Evolutionary conservation across 2,113 vertebrate genomes (phyloP).

Genomic region (Clinocottus analis): DNA sequence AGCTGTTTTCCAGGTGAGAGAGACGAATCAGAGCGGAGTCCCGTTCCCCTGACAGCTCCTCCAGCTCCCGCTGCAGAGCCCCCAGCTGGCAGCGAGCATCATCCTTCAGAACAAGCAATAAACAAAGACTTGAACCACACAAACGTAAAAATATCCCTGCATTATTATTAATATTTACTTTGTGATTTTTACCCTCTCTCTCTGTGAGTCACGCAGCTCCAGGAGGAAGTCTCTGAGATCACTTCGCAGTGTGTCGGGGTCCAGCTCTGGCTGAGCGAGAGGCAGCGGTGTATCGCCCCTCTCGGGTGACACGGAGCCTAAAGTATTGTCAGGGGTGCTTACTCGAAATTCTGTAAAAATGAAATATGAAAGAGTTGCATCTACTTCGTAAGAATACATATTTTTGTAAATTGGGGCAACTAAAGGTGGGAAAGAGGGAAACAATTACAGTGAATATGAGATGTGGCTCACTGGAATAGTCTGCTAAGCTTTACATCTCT

Average conservation of each 20-base stretch:
- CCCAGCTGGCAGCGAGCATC: conserved; percentile 84
- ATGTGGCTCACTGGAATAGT: background rate
- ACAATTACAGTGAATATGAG: background rate
- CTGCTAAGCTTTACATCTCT: background rate
- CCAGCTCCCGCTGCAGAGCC: conserved; percentile 83
- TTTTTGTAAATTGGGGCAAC: background rate
- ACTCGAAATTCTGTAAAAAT: conserved; percentile 53
- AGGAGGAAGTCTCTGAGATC: conserved; percentile 91
- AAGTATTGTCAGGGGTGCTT: conserved; percentile 79
- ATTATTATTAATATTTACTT: background rate
- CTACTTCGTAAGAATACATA: background rate
- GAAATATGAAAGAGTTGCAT: background rate
- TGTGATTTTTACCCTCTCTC: conserved; percentile 84
- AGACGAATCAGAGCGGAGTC: conserved; percentile 76
- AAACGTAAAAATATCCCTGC: background rate
- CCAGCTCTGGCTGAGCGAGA: conserved; percentile 77
- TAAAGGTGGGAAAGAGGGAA: background rate
- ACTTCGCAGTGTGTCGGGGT: conserved; percentile 86
- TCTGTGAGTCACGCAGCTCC: conserved; percentile 88
- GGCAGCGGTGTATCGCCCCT: conserved; percentile 66
- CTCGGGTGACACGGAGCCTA: conserved; percentile 83
- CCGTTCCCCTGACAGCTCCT: conserved; percentile 83
- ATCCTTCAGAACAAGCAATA: conserved; percentile 81
- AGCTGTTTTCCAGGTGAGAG: conserved; percentile 85
- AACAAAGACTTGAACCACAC: conserved; percentile 29